These are phyloP conservation scores for Pinna nobilis DNA, from an alignment of 1,140 invertebrate genomes.

Conservation along the genomic window DNA sequence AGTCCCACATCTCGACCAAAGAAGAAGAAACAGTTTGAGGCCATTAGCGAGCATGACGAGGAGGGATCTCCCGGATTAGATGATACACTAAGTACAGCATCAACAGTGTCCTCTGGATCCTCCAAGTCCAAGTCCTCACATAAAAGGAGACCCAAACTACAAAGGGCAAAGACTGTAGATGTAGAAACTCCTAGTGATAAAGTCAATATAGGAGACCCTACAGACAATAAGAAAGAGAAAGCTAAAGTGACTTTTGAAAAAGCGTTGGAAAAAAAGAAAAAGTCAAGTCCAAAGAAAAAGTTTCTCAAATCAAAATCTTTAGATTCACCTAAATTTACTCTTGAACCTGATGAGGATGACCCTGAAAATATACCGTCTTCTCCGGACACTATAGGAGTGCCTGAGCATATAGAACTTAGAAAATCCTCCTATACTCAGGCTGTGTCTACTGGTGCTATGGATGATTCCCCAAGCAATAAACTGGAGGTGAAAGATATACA, in stretches of 20 bases:
- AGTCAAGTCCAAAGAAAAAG: constrained; percentile 9
- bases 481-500: too few species aligned
- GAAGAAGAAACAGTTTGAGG: constrained; percentile 8
- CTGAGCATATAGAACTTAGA: not conserved
- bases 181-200: not conserved
- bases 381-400: not conserved
- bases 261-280: not conserved
- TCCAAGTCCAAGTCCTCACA: not conserved
- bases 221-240: not conserved
- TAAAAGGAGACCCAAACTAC: not conserved
- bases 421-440: constrained; percentile 39
- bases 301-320: not conserved
- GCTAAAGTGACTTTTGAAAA: not conserved
- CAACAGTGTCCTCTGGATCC: not conserved
- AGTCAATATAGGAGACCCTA: not conserved
- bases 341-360: not conserved
- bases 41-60: constrained; percentile 28
- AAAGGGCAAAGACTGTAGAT: not conserved
- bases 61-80: constrained; percentile 10
- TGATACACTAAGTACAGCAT: constrained; percentile 12
- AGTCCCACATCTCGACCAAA: not conserved
- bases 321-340: not conserved
- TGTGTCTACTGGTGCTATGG: constrained; percentile 2
- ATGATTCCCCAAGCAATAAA: not conserved
- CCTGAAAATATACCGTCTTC: not conserved